These are phyloP conservation scores for Halichoeres trimaculatus DNA, from an alignment of 2,113 vertebrate genomes.

Conservation along the genomic window DNA sequence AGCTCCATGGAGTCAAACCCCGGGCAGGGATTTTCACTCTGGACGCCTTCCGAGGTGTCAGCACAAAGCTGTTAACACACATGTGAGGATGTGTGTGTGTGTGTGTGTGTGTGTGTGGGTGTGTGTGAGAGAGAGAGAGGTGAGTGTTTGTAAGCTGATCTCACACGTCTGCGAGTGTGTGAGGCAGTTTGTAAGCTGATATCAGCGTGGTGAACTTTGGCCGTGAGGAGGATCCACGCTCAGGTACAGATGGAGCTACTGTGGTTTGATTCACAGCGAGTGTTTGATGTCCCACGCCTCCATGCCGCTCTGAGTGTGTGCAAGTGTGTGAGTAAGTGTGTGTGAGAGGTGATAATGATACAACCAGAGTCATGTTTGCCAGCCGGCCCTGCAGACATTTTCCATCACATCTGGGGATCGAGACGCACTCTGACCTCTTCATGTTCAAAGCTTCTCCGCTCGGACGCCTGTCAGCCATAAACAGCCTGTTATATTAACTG, in stretches of 20 bases:
- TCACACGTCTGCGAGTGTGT: slow-evolving; percentile 31
- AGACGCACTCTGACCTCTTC: slow-evolving; percentile 56
- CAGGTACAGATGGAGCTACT: slow-evolving; percentile 70
- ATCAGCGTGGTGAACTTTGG: slow-evolving; percentile 62
- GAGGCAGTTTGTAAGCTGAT: slow-evolving; percentile 57
- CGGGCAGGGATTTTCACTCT: slow-evolving; percentile 12
- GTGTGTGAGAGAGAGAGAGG: too few species aligned
- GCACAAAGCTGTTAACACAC: slow-evolving; percentile 44
- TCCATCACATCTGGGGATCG: slow-evolving; percentile 68
- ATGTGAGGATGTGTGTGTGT: slow-evolving; percentile 25
- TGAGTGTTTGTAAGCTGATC: slow-evolving; percentile 54
- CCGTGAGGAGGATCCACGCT: slow-evolving; percentile 59
- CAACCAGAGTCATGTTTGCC: slow-evolving; percentile 55
- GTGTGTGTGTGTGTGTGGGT: not conserved
- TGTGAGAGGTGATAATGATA: slow-evolving; percentile 70
- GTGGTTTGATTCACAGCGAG: slow-evolving; percentile 62
- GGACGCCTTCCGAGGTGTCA: slow-evolving; percentile 39
- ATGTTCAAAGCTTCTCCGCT: slow-evolving; percentile 52
- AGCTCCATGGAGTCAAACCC: not conserved
- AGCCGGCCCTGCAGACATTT: slow-evolving; percentile 64
- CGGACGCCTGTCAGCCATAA: slow-evolving; percentile 6
- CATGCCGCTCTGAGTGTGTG: slow-evolving; percentile 15
- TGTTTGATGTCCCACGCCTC: slow-evolving; percentile 65
- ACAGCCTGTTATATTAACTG: not conserved
- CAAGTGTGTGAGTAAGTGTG: slow-evolving; percentile 32